Evolutionary conservation across 35 echinoderm and acorn worm genomes (phyloP).

Genomic region (Apostichopus japonicus): DNA sequence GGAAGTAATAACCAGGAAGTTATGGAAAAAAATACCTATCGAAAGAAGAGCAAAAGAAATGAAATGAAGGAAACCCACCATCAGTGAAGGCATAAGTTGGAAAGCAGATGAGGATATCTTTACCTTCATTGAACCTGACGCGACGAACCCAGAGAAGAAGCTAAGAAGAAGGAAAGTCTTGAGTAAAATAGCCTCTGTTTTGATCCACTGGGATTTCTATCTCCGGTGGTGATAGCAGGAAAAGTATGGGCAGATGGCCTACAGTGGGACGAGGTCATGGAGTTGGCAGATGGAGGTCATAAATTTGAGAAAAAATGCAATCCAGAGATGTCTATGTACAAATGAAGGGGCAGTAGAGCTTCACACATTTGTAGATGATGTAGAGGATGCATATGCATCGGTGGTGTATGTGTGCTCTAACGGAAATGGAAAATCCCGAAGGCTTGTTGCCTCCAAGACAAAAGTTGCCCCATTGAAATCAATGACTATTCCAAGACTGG

Average conservation of each 20-base stretch:
- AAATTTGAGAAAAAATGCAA: not conserved
- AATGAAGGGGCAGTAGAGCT: not conserved
- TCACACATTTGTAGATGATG: slow-evolving; percentile 54
- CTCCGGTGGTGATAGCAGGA: not conserved
- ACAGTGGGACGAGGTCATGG: slow-evolving; percentile 27
- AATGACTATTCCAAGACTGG: slow-evolving; percentile 51
- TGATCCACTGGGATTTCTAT: slow-evolving; percentile 44
- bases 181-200: slow-evolving; percentile 16
- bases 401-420: slow-evolving; percentile 7
- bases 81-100: not conserved
- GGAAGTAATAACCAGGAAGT: slow-evolving; percentile 16
- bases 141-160: too few species aligned
- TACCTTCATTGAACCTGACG: not conserved
- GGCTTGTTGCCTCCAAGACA: slow-evolving; percentile 41
- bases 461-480: slow-evolving; percentile 48
- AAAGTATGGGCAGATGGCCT: slow-evolving; percentile 32
- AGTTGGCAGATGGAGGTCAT: too few species aligned
- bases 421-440: not conserved
- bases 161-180: slow-evolving; percentile 13
- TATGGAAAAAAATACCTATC: not conserved
- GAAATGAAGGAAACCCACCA: not conserved
- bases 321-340: slow-evolving; percentile 31
- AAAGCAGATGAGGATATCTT: not conserved
- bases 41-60: not conserved
- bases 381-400: slow-evolving; percentile 35